phyloP scores from a whole-genome alignment of 2,888 invertebrate genomes.

The Pristionchus entomophagus region DNA sequence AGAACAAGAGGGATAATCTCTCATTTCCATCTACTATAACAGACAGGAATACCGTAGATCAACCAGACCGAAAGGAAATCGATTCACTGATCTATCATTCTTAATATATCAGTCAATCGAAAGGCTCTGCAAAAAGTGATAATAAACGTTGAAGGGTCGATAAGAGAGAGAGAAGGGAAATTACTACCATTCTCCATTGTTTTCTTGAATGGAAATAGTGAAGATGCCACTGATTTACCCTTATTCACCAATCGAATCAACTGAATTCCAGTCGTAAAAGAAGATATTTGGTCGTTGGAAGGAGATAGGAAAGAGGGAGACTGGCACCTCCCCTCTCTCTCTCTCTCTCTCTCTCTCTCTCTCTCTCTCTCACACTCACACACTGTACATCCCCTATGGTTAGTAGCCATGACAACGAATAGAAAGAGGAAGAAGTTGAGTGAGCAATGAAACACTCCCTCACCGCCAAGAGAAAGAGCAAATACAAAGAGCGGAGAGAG shows the following conservation, averaged over 20 bases:
- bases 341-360: too few species aligned
- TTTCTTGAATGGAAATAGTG: too few species aligned
- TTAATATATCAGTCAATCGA: too few species aligned
- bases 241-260: not conserved
- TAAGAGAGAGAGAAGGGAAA: not conserved
- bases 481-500: constrained; percentile 1
- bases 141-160: not conserved
- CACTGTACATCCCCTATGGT: too few species aligned
- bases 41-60: not conserved
- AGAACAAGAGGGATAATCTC: constrained; percentile 36
- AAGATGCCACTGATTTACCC: not conserved
- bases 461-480: not conserved
- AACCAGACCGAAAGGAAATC: not conserved
- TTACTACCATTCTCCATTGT: too few species aligned
- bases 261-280: not conserved
- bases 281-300: constrained; percentile 3
- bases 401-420: constrained; percentile 15
- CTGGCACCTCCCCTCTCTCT: not conserved
- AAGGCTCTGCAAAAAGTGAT: too few species aligned
- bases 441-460: not conserved
- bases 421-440: not conserved
- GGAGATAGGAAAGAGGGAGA: not conserved
- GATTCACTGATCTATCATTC: not conserved
- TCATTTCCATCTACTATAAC: constrained; percentile 3
- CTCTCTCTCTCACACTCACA: too few species aligned